These are phyloP conservation scores for Aphelocoma coerulescens DNA, from an alignment of 2,113 vertebrate genomes.

Conservation along the genomic window DNA sequence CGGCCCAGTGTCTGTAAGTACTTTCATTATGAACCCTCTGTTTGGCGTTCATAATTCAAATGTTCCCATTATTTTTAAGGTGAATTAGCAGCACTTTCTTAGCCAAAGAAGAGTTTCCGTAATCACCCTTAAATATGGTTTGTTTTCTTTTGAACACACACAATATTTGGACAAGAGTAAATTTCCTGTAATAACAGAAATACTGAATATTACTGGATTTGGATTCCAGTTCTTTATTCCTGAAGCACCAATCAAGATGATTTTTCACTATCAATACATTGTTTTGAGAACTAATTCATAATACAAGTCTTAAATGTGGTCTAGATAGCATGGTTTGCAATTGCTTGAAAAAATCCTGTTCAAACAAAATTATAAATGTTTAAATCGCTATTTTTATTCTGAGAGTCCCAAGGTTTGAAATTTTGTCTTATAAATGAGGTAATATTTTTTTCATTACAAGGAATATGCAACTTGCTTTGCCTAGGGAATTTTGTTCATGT, in stretches of 20 bases:
- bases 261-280: neutral
- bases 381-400: neutral
- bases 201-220: neutral
- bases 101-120: neutral
- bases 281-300: neutral
- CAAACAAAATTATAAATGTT: neutral
- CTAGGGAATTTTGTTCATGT: neutral
- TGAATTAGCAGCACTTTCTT: conserved; percentile 1
- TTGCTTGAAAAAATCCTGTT: neutral
- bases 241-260: neutral
- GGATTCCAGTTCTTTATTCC: neutral
- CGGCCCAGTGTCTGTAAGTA: neutral
- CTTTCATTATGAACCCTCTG: neutral
- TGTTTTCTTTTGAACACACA: neutral
- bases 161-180: neutral
- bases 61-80: neutral
- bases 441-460: neutral
- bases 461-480: neutral
- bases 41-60: neutral
- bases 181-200: neutral
- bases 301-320: neutral
- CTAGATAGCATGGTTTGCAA: neutral
- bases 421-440: neutral
- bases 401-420: neutral
- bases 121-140: neutral